Base-by-base conservation (phyloP, 1,140 invertebrate genomes). In the Hyphantria cunea region DNA sequence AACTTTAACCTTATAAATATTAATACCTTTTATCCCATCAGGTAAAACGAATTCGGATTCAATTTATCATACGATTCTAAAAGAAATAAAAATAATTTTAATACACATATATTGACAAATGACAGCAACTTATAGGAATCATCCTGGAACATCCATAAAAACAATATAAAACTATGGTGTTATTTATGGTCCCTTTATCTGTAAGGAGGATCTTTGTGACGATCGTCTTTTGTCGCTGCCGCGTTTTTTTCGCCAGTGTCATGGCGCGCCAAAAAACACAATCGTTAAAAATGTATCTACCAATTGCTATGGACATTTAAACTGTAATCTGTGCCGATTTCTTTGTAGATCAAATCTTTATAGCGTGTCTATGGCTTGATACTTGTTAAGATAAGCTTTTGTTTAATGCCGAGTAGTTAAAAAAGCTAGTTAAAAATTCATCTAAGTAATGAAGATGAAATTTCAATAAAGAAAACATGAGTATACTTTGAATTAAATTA, bases 121-220 rank as follows among this genome's bases (percentile, higher is more conserved):
- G 56, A 60, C 39, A 17, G 47, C 34, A 51, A 32, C 45, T 44
- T 51, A 50, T 33, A 51, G 37, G 56, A 60, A 60, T 59, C 37
- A 31, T 17, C 39, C 34, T 44, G 47, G 31, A 51, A 13, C 48
- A 47, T 58, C 55, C 55, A 58, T 39, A 58, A 58, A 49, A 58
- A 58, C 55, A 58, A 58, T 49, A 60, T 60, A 72, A 76, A 78
- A 68, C 78, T 70, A 78, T 77, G 50, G 78, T 85, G 82, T 86
- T 88, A 86, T 89, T 89, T 88, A 89, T 82, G 69, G 66, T 72
- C 70, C 33, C 68, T 77, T 83, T 88, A 84, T 86, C 81, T 81
- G 53, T 58, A 75, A 76, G 64, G 33, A 53, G 17, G 53, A 78
- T 78, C 76, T 78, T 56, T 56, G 67, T 65, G 69, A 68, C 67